Base-by-base conservation (phyloP, 2,113 vertebrate genomes). In the Dermatemys mawii region DNA sequence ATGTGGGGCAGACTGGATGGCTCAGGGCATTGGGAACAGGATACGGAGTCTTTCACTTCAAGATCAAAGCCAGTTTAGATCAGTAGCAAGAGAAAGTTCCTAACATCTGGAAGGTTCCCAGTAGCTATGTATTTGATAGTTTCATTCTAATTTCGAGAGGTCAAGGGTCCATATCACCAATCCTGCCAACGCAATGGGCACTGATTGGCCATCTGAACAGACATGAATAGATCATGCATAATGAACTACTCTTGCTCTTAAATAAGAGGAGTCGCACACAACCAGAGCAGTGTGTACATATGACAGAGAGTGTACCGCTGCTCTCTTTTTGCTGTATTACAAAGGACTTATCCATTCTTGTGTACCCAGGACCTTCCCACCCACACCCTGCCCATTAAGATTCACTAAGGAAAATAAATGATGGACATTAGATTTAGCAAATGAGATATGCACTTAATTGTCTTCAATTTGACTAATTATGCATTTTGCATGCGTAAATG, bases 161-260 rank as follows among this genome's bases (percentile, higher is more conserved):
- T 13, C 2, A 44, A 17, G 1, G n/a, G 3, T 11, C 38, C 70
- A 1, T 0, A 0, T 57, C 35, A 53, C 83, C 46, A 5, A 41
- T 19, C 76, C 8, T 1, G 8, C 44, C 17, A 27, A 19, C 2
- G 3, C 4, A 0, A n/a, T 5, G 6, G 75, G 49, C 0, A 0
- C 5, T 0, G 48, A 38, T 26, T 6, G 79, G 83, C 54, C 38
- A 5, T 0, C 5, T 38, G 24, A 76, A 46, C 26, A 46, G 26
- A 44, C 46, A 8, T 46, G 26, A 44, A 76, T 26, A 5, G 26
- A 7, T 76, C 41, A 46, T 29, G 13, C 22, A 26, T 46, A 38
- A 70, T 70, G 35, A 70, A 38, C 8, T 70, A 38, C n/a, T 11
- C n/a, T 70, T 38, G 35, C n/a, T 19, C 9, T 70, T 22, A 38